A percentile compares a stretch with the other conserved stretches of the same genome.
These are phyloP conservation scores for Todiramphus saurophagus DNA, from an alignment of 2,113 vertebrate genomes.

Conservation along the genomic window DNA sequence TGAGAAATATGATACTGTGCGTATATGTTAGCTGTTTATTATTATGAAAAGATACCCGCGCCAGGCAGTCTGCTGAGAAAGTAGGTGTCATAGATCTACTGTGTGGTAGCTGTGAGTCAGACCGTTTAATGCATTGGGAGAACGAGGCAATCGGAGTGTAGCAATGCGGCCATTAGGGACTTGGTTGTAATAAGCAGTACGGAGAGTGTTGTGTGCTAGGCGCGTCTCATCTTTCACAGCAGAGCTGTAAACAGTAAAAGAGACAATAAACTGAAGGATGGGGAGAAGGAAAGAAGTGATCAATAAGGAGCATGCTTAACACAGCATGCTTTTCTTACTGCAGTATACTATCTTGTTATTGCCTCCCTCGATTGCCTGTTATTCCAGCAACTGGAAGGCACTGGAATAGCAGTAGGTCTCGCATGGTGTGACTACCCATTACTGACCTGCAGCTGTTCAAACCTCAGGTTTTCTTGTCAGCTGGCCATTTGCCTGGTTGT, in stretches of 20 bases:
- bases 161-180: neutral
- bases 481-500: neutral
- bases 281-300: neutral
- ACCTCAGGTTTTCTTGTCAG: conserved; percentile 2
- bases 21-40: neutral
- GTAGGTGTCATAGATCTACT: neutral
- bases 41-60: neutral
- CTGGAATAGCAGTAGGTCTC: conserved; percentile 4
- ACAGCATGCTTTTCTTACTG: neutral
- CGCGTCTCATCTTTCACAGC: neutral
- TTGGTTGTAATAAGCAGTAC: neutral
- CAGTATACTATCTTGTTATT: neutral
- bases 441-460: neutral
- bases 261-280: neutral
- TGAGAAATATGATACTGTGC: neutral
- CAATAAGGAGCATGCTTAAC: neutral
- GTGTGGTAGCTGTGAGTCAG: neutral
- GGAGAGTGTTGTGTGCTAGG: neutral
- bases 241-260: neutral
- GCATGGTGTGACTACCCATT: conserved; percentile 1
- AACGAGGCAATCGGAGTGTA: neutral
- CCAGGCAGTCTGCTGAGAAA: neutral
- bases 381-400: neutral
- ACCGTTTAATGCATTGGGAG: neutral
- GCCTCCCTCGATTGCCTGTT: neutral